Percentiles rank a stretch among this genome's conserved stretches.
These are phyloP conservation scores for Acrocephalus scirpaceus DNA, from an alignment of 2,797 vertebrate genomes.

Conservation along the genomic window DNA sequence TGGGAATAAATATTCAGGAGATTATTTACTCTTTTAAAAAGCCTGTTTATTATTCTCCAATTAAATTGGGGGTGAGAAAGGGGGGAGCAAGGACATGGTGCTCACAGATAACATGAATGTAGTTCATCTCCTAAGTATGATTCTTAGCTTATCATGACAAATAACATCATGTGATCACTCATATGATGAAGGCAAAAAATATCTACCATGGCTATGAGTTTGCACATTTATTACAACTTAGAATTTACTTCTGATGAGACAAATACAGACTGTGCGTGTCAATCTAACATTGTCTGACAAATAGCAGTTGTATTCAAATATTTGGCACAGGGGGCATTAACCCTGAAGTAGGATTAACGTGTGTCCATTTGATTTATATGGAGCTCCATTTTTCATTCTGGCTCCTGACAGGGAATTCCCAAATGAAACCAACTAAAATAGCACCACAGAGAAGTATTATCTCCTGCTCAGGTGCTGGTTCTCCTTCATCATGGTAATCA, in stretches of 20 bases:
- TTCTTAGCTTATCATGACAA: not conserved
- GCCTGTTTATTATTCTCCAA: not conserved
- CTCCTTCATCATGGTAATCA: constrained; percentile 24
- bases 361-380: not conserved
- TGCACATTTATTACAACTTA: not conserved
- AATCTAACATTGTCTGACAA: not conserved
- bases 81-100: not conserved
- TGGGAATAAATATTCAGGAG: constrained; percentile 11
- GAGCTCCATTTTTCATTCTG: not conserved
- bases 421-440: not conserved
- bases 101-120: not conserved
- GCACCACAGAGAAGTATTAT: not conserved
- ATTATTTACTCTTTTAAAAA: constrained; percentile 11
- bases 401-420: not conserved
- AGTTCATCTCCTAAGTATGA: not conserved
- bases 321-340: not conserved
- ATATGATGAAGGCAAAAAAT: not conserved
- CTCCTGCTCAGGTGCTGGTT: not conserved
- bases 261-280: not conserved
- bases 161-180: not conserved
- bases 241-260: not conserved
- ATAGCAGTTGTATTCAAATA: not conserved
- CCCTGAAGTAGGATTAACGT: not conserved
- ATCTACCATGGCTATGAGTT: not conserved
- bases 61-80: not conserved